Base-by-base conservation (phyloP, 2,113 vertebrate species). In the Pachypanchax playfairii region DNA sequence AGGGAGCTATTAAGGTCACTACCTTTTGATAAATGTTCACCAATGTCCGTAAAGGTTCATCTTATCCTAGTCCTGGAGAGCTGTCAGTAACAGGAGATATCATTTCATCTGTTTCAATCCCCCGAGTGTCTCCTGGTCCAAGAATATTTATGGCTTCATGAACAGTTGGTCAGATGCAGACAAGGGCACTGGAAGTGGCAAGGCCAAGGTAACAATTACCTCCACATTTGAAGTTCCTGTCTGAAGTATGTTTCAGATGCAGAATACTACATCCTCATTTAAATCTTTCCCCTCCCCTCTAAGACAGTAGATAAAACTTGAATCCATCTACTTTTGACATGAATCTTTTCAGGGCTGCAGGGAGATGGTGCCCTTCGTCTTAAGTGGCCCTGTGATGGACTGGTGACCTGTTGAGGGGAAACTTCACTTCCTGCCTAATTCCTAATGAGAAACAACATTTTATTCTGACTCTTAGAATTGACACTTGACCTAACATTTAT, bases 41-140 rank as follows among this genome's bases (percentile, higher is more conserved):
- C 53, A 43, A 69, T 22, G 26, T 69, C 53, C 42, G 68, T 68
- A 75, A 63, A 80, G 71, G 79, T 84, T 73, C 58, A 80, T 72
- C 75, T 57, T 61, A 56, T 59, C 41, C 58, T 25, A 51, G 9
- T 55, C 56, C 55, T 42, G 25, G 51, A 73, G 62, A 33, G 62
- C 69, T 63, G 49, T 69, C 71, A 61, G 50, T 21, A 64, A 24
- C 35, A 66, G 63, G 29, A 77, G 47, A 54, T 67, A 67, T 73
- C 7, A 67, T 73, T 73, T 70, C 47, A 75, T 74, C 55, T 33
- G 38, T 24, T 65, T 49, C 33, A 6, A 49, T 57, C 53, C 59
- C 60, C 43, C 28, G 56, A 26, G 54, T 66, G 20, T 49, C 39
- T 73, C 58, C 54, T 35, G 25, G 49, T 49, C 52, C 3, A 21